Evolutionary conservation across 2,797 vertebrate genomes (phyloP).

Genomic region (Melanotaenia pygmaea): DNA sequence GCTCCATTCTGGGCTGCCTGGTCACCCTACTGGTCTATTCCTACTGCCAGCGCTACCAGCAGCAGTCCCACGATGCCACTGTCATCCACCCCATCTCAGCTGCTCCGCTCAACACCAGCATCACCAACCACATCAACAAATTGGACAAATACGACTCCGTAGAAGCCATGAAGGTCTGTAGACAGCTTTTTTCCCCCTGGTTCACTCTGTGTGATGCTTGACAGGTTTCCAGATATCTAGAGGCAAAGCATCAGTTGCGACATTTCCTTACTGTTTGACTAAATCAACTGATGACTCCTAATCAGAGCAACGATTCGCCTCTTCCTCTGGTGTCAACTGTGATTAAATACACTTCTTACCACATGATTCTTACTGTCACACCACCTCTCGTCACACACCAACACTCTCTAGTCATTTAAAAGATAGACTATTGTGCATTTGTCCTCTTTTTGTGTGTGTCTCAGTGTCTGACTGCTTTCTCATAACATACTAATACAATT

Average conservation of each 20-base stretch:
- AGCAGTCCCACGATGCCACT: constrained; percentile 94
- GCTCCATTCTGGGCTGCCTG: constrained; percentile 95
- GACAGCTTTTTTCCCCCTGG: not conserved
- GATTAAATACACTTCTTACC: constrained; percentile 59
- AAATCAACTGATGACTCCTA: constrained; percentile 40
- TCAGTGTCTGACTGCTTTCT: constrained; percentile 76
- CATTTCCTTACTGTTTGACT: constrained; percentile 36
- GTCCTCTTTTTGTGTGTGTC: constrained; percentile 57
- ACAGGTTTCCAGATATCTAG: constrained; percentile 25
- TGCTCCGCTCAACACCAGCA: constrained; percentile 95
- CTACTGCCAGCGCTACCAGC: constrained; percentile 96
- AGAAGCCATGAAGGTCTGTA: constrained; percentile 96
- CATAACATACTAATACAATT: constrained; percentile 68
- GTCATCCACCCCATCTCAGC: constrained; percentile 97
- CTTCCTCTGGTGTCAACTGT: constrained; percentile 49
- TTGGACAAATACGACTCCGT: constrained; percentile 97
- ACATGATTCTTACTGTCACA: constrained; percentile 67
- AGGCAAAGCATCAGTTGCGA: constrained; percentile 19
- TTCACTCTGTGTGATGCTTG: constrained; percentile 15
- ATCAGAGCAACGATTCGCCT: constrained; percentile 28
- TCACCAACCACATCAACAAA: constrained; percentile 99
- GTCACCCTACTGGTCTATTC: constrained; percentile 95
- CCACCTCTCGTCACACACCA: constrained; percentile 46
- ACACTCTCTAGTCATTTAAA: constrained; percentile 45
- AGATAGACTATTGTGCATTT: constrained; percentile 51